Evolutionary conservation across 1,140 invertebrate species (phyloP), one percentile per base, ranked within the genome.

Genomic region (Coboldia fuscipes): DNA sequence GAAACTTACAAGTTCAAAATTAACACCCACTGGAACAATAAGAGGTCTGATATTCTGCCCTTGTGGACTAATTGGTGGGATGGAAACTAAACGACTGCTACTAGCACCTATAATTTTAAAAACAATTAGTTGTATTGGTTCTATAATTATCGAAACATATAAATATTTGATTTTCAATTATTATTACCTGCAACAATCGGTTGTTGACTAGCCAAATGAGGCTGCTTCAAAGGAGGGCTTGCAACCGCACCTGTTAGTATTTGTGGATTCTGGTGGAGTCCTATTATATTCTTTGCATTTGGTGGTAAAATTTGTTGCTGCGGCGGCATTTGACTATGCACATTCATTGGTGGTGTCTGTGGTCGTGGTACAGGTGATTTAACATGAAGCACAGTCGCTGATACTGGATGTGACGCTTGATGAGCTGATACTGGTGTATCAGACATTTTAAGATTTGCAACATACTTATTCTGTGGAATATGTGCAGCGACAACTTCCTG

Each of bases 11-110:
- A 39, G 37, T 39, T 33, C 23, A 36, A 44, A 65, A 70, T 73
- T 60, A 84, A 78, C 72, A 81, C n/a, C n/a, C n/a, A n/a, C n/a
- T 27, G 58, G 63, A 37, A 62, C 46, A 38, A 60, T 54, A 41
- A 59, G 56, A 51, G 42, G 63, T 2, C 48, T 43, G n/a, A 58
- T 48, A 10, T 66, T 55, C 51, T 70, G 69, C 16, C 63, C 62
- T 48, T 70, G 67, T 9, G 69, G 69, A 56, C 66, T 67, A 42
- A 65, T 57, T 17, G 63, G 51, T 6, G 65, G 65, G 17, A 67
- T 61, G 20, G 54, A 57, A 13, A 58, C n/a, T 49, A 71, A 65
- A 30, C 70, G 62, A 14, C 72, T 63, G 21, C 47, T 58, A 38
- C 50, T 43, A 37, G 51, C 52, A 47, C 45, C 34, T 50, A 36